These are phyloP conservation scores for human DNA, from an alignment of 2,113 vertebrate species.

Conservation along the genomic window GRCh38 chr6:55193501-55194000, in stretches of 20 bases:
- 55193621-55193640: no score
- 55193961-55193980: neutral
- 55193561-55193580: neutral
- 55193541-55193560: neutral
- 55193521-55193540: neutral
- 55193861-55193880: neutral
- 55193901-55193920: neutral
- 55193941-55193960: neutral
- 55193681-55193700: neutral
- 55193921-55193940: neutral
- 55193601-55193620: neutral
- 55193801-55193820: neutral
- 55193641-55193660: neutral
- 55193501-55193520: neutral
- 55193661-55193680: neutral
- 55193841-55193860: neutral
- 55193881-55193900: neutral
- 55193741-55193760: neutral
- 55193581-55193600: neutral
- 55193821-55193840: neutral
- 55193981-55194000: neutral
- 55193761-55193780: neutral
- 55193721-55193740: neutral
- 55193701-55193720: neutral
- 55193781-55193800: neutral